Evolutionary conservation across 2,888 invertebrate genomes (phyloP), one percentile per base, ranked within the genome.

Genomic region (Tolmerus cingulatus): DNA sequence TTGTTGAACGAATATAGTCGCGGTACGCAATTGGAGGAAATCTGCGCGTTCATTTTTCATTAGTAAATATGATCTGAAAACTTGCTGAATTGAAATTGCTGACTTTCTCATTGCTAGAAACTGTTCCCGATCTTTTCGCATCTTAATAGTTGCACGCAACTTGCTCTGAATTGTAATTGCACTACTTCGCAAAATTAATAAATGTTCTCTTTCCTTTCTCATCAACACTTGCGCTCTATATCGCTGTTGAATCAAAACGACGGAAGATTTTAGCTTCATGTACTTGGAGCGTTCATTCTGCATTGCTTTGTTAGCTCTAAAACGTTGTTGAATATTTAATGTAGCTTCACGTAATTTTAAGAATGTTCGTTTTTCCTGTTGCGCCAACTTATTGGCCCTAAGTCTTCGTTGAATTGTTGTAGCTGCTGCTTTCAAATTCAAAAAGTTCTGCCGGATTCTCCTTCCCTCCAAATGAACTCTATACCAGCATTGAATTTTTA

Each of bases 311-410:
- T 27, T 82, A 89, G 94, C 93, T 90, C 92, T 92, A 89, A 92
- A 94, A 87, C 91, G 92, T 1, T 89, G 90, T 90, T 95, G 95
- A n/a, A 94, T 87, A 0, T 88, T 87, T 2, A 93, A 34, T 14
- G 89, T 89, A 5, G 91, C 91, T 1, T 89, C 86, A 34, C 91
- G 91, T 1, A 93, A 89, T 30, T 88, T 34, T 4, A 86, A 40
- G 89, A 88, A 91, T 1, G 86, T 27, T 0, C 40, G 8, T 9
- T 87, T 87, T 51, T 91, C 90, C 4, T 87, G 16, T 4, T 79
- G 19, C 90, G 90, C 90, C 92, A 12, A 87, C 76, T 40, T 89
- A 88, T 1, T 90, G 91, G 91, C 92, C 16, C 93, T 93, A 89
- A 93, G 93, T 46, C 90, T 90, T 30, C 90, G 90, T 89, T 95